Evolutionary conservation across 2,888 invertebrate species (phyloP).

Genomic region (Candidula unifasciata): DNA sequence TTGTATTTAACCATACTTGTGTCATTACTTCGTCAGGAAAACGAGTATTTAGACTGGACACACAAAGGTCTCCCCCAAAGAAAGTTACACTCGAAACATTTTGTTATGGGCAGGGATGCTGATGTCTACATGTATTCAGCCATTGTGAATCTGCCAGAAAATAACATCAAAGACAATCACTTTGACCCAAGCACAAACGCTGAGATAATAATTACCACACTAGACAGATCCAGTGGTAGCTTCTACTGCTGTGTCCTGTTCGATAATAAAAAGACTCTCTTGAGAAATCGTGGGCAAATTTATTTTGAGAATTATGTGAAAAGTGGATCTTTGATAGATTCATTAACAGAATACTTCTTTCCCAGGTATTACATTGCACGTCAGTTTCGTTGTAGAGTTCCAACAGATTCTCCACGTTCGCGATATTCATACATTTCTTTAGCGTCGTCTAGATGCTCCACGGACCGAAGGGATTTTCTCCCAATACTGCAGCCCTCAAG

Average conservation of each 20-base stretch:
- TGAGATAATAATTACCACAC: conserved; percentile 26
- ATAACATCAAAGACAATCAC: not conserved
- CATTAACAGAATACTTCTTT: too few species aligned
- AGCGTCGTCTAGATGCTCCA: not conserved
- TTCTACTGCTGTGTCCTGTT: not conserved
- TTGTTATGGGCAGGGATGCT: too few species aligned
- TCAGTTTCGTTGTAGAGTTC: conserved; percentile 14
- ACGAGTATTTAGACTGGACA: too few species aligned
- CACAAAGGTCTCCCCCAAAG: too few species aligned
- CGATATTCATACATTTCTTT: not conserved
- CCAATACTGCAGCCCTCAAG: not conserved
- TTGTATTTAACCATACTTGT: too few species aligned
- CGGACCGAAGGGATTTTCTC: conserved; percentile 20
- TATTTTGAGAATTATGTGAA: not conserved
- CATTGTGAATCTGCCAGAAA: not conserved
- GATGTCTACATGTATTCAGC: conserved; percentile 42
- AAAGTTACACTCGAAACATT: too few species aligned
- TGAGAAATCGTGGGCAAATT: too few species aligned
- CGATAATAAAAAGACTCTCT: not conserved
- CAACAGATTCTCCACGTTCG: not conserved
- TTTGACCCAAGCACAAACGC: not conserved
- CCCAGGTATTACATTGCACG: not conserved
- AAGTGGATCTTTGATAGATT: too few species aligned
- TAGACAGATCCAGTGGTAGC: not conserved
- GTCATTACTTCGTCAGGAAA: too few species aligned